Base-by-base conservation (phyloP, 2,888 invertebrate genomes). In the Campaea margaritaria region DNA sequence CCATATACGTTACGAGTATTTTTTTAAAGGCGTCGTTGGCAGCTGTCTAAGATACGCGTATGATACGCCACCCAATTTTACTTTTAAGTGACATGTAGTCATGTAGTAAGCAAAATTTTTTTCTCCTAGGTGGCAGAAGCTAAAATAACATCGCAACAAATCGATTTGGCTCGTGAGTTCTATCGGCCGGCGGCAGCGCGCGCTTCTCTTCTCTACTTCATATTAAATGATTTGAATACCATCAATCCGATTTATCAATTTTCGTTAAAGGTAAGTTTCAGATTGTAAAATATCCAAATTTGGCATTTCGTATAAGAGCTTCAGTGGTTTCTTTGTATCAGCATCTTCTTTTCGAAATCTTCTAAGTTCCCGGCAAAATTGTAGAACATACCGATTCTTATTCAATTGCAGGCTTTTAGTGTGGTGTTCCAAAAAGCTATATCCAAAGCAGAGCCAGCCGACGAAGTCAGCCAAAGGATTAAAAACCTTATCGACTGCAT, bases 351-450 rank as follows among this genome's bases (percentile, higher is more conserved):
- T n/a, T n/a, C n/a, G n/a, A n/a, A 34, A 11, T 34, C 13, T 41
- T 43, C 1, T 27, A 27, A n/a, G n/a, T n/a, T n/a, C n/a, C n/a
- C n/a, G n/a, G n/a, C n/a, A n/a, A n/a, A n/a, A n/a, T n/a, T n/a
- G n/a, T n/a, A n/a, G n/a, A n/a, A n/a, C n/a, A n/a, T n/a, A n/a
- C n/a, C n/a, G n/a, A n/a, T n/a, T n/a, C n/a, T 21, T 50, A 31
- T 14, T 39, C 31, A 0, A 14, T 88, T 89, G n/a, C 75, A 97
- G 97, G 98, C 99, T 0, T 99, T 99, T 87, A 98, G 97, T 85
- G 98, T 98, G n/a, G 99, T 99, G 31, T 99, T 99, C 83, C 98
- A 98, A 93, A 98, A 98, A 81, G 99, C 99, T 14, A 98, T 99
- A 77, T 96, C 96, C 44, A 95, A 95, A 79, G 97, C 99, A 0